Percentiles rank a stretch among this genome's conserved stretches.
phyloP scores from a whole-genome alignment of 2,888 invertebrate genomes.

The Pristionchus fissidentatus region DNA sequence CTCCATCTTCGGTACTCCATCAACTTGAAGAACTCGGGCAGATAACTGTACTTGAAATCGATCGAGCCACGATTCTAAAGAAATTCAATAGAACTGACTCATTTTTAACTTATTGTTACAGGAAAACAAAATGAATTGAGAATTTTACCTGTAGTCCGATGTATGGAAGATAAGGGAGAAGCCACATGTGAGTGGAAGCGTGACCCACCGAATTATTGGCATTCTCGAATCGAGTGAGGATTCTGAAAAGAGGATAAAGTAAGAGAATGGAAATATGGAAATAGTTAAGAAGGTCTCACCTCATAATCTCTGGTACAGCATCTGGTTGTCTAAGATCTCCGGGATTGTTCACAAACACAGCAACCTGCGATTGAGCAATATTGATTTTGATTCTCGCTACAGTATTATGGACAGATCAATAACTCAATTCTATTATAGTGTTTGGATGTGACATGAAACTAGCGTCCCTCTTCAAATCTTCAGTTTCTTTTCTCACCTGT shows the following conservation, averaged over 20 bases:
- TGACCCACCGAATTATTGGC: constrained; percentile 70
- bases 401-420: too few species aligned
- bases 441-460: not conserved
- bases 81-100: too few species aligned
- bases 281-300: constrained; percentile 33
- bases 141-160: constrained; percentile 69
- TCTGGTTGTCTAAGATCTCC: constrained; percentile 68
- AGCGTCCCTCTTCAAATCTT: not conserved
- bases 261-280: not conserved
- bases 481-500: constrained; percentile 56
- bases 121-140: not conserved
- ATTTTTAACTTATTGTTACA: too few species aligned
- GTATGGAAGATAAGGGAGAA: constrained; percentile 71
- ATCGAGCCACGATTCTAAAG: constrained; percentile 71
- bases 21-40: constrained; percentile 73
- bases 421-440: not conserved
- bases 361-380: constrained; percentile 55
- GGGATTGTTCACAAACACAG: constrained; percentile 74
- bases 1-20: constrained; percentile 73
- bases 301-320: constrained; percentile 70
- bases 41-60: constrained; percentile 74
- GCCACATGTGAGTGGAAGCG: constrained; percentile 74
- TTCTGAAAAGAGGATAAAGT: not conserved
- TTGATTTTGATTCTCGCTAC: not conserved
- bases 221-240: constrained; percentile 70